Percentiles rank a stretch among this genome's conserved stretches.
These are phyloP conservation scores for Channallabes apus DNA, from an alignment of 2,797 vertebrate species.

Conservation along the genomic window DNA sequence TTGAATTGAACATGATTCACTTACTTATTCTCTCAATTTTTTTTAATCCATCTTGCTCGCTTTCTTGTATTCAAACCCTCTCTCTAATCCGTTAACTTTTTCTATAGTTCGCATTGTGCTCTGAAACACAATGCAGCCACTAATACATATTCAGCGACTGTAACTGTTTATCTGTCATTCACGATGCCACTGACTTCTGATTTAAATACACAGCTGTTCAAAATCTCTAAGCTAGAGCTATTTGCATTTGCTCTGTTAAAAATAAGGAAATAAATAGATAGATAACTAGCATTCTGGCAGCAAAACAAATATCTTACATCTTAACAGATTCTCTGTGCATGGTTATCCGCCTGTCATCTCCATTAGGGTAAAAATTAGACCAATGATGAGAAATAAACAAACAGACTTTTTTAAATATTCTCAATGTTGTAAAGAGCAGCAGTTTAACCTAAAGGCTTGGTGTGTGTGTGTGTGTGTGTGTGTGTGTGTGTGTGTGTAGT, in stretches of 20 bases:
- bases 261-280: slow-evolving; percentile 14
- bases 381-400: slow-evolving; percentile 15
- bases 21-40: slow-evolving; percentile 19
- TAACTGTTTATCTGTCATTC: background rate
- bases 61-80: background rate
- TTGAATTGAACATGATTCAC: background rate
- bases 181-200: background rate
- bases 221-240: slow-evolving; percentile 15
- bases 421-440: background rate
- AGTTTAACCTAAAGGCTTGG: background rate
- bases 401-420: background rate
- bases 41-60: background rate
- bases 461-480: too few relatives aligned
- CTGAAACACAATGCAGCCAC: slow-evolving; percentile 22
- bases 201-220: background rate
- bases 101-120: background rate
- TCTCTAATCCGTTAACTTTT: background rate
- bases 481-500: too few relatives aligned
- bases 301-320: slow-evolving; percentile 6
- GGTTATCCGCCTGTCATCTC: slow-evolving; percentile 11
- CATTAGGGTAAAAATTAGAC: slow-evolving; percentile 8
- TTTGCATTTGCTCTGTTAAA: slow-evolving; percentile 29
- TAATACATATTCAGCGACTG: slow-evolving; percentile 13
- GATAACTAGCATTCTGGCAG: slow-evolving; percentile 17
- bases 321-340: background rate